Base-by-base conservation (phyloP, 2,888 invertebrate species). In the Heliconius ethilla region DNA sequence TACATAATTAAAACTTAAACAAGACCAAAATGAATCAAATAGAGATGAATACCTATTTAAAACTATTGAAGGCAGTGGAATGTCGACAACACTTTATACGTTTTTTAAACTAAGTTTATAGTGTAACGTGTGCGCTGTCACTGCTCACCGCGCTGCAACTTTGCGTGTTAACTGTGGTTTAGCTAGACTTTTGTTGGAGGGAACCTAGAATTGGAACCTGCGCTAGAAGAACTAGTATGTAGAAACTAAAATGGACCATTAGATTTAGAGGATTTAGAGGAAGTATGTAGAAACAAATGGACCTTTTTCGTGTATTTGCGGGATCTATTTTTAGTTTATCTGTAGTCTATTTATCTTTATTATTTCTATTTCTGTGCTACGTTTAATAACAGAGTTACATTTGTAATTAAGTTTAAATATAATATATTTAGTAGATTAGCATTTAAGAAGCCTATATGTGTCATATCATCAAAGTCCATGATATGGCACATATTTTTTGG, bases 161-260 rank as follows among this genome's bases (percentile, higher is more conserved):
- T 78, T 66, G 75, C 77, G 78, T 80, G 80, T 75, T 75, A 66
- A 75, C 66, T 73, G 78, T 73, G 78, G 70, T 70, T 66, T 78
- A 59, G 9, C 59, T 59, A 70, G 72, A 59, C 72, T 73, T 76
- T 78, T 29, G 66, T 67, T 66, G 33, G 67, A 66, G 37, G 51
- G 25, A 45, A 40, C 66, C 33, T 40, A 77, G 73, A 73, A 45
- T 51, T 59, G 3, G 27, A 59, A 67, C 11, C 7, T n/a, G 27
- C 1, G 11, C 51, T 37, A 51, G 70, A 77, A 66, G 45, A 13
- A 6, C 27, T 18, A 13, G 11, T 0, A 51, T 25, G 55, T n/a
- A 59, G n/a, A 37, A 51, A 15, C 9, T 59, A 15, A 4, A 33
- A 27, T 37, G 15, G 2, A 33, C 7, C 33, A 7, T 1, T 33